Conservation (phyloP, 2,797 vertebrate species). For the Phoebastria nigripes region DNA sequence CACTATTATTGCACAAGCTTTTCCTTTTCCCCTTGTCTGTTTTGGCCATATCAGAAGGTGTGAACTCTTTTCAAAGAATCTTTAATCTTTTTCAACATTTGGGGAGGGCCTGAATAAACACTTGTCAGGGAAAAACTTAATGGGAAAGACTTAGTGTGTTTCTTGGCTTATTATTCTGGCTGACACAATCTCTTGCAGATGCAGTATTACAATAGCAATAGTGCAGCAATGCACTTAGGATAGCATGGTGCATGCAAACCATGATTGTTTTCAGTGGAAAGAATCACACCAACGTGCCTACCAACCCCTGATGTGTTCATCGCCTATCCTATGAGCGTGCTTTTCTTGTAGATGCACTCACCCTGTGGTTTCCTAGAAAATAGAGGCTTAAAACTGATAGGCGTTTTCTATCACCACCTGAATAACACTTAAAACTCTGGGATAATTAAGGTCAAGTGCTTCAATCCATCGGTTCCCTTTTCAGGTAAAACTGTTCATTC, state of each 20-base stretch:
- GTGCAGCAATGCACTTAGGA: not conserved
- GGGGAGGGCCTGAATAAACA: not conserved
- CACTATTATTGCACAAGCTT: not conserved
- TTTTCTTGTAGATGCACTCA: not conserved
- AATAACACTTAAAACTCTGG: not conserved
- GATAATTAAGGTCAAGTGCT: not conserved
- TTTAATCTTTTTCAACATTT: not conserved
- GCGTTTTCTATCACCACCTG: not conserved
- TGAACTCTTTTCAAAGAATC: not conserved
- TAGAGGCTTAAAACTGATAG: not conserved
- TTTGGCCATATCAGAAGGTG: not conserved
- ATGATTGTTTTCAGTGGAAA: not conserved
- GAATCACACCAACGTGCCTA: not conserved
- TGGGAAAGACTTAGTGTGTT: not conserved
- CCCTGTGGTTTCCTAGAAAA: not conserved
- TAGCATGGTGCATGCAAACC: not conserved
- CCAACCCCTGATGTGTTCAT: not conserved
- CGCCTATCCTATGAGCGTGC: not conserved
- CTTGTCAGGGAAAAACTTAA: not conserved
- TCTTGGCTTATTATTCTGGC: not conserved
- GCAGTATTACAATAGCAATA: not conserved
- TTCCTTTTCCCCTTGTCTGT: not conserved
- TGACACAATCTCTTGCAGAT: not conserved
- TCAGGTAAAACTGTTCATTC: not conserved
- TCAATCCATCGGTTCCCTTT: not conserved